Percentiles rank a stretch among this genome's conserved stretches.
Evolutionary conservation across 2,113 vertebrate genomes (phyloP).

Genomic region (Empidonax traillii): DNA sequence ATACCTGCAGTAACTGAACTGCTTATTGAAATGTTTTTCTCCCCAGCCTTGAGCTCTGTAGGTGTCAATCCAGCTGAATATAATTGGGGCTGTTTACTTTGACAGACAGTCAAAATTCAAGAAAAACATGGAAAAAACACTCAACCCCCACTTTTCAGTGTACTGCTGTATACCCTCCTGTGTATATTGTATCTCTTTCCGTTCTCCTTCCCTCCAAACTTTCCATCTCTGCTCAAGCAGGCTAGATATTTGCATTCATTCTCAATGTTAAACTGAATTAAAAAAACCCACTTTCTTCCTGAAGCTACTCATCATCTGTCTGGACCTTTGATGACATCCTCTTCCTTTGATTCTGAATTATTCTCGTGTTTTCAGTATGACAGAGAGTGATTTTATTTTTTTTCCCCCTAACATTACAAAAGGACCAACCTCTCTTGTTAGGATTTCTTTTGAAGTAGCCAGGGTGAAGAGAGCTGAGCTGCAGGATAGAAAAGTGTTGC

Average conservation of each 20-base stretch:
- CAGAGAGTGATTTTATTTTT: not conserved
- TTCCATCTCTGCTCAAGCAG: not conserved
- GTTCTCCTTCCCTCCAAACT: not conserved
- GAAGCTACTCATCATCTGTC: slow-evolving; percentile 8
- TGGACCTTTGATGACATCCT: not conserved
- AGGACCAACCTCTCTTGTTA: not conserved
- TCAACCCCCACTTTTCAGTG: not conserved
- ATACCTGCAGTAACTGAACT: slow-evolving; percentile 10
- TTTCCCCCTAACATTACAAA: not conserved
- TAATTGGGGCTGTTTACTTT: slow-evolving; percentile 49
- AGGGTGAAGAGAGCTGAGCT: not conserved
- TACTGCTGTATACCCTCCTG: not conserved
- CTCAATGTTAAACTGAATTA: not conserved
- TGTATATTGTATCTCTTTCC: not conserved
- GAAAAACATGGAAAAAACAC: not conserved
- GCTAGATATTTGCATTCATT: not conserved
- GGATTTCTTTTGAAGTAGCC: slow-evolving; percentile 24
- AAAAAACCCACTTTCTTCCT: not conserved
- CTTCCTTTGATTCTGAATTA: not conserved
- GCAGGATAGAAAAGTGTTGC: not conserved
- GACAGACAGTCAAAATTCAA: not conserved
- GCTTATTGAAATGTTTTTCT: slow-evolving; percentile 25
- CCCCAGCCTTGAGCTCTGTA: not conserved
- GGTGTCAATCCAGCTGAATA: slow-evolving; percentile 47
- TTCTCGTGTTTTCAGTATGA: not conserved